Evolutionary conservation across 2,797 vertebrate genomes (phyloP), one percentile per base, ranked within the genome.

Genomic region (Gymnothorax javanicus): DNA sequence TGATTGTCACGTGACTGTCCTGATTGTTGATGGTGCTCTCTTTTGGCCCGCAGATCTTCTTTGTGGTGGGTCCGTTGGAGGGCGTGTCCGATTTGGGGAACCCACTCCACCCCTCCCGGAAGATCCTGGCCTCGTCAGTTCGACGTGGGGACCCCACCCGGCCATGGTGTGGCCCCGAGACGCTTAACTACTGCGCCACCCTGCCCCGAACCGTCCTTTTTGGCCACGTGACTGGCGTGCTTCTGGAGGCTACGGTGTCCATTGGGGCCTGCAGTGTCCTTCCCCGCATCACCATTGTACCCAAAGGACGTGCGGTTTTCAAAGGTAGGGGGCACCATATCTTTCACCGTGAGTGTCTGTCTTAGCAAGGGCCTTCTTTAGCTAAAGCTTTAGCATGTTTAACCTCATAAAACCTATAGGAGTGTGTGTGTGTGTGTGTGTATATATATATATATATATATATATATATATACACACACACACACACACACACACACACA

Each of bases 171-270:
- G 84, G 17, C 88, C 82, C 87, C 88, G 81, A 85, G 7, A 59
- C 25, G 91, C 93, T 92, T 93, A 94, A 91, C 54, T 97, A 96
- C 88, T 96, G 96, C 23, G 95, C 96, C 89, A 98, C 97, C 88
- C 92, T 91, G 82, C 95, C 93, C 87, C 96, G 96, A 93, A 98
- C 97, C 2, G 93, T 95, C 0, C 90, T 97, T 92, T 96, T 96
- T 90, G 94, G 96, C 75, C 94, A 96, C 89, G 88, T 99, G 91
- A 95, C 95, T 0, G 98, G 98, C 86, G 97, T 97, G 71, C 94
- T 99, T 15, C 95, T 99, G 58, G 98, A 99, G 92, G 97, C 97
- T 89, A 97, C 97, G n/a, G 94, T 95, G 2, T 95, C 96, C 9
- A 92, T 98, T 64, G 97, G 97, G 85, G 95, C 97, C 87, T 97